phyloP scores from a whole-genome alignment of 2,888 invertebrate genomes.

The Lithophane semibrunnea region DNA sequence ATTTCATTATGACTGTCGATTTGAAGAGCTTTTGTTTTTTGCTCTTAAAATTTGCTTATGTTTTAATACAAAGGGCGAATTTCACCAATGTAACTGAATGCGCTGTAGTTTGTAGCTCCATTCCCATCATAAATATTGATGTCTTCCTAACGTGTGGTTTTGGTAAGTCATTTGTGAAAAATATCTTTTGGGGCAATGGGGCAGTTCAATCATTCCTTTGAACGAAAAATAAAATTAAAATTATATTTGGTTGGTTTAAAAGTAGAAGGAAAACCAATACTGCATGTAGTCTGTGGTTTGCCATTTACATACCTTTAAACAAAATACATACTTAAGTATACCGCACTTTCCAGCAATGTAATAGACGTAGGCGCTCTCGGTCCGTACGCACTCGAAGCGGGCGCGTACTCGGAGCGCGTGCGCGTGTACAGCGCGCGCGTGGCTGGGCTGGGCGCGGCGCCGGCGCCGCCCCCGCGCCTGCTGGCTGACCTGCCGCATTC shows the following conservation, averaged over 20 bases:
- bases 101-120: background rate
- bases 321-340: background rate
- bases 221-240: background rate
- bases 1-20: background rate
- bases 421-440: conserved; percentile 91
- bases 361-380: conserved; percentile 98
- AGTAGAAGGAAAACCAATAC: background rate
- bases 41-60: too few relatives aligned
- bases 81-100: too few relatives aligned
- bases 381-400: conserved; percentile 96
- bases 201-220: background rate
- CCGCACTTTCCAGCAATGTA: conserved; percentile 92
- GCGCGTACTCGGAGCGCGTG: conserved; percentile 96
- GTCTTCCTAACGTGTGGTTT: background rate
- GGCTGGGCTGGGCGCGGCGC: conserved; percentile 79
- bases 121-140: background rate
- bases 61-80: too few relatives aligned
- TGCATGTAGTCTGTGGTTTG: background rate
- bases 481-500: conserved; percentile 94
- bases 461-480: conserved; percentile 86
- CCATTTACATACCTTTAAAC: too few relatives aligned
- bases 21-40: background rate
- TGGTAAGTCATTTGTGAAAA: background rate
- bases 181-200: background rate
- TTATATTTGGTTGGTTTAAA: background rate